Percentiles rank a stretch among this genome's conserved stretches.
phyloP scores from a whole-genome alignment of 2,888 invertebrate species.

The Philonicus albiceps region DNA sequence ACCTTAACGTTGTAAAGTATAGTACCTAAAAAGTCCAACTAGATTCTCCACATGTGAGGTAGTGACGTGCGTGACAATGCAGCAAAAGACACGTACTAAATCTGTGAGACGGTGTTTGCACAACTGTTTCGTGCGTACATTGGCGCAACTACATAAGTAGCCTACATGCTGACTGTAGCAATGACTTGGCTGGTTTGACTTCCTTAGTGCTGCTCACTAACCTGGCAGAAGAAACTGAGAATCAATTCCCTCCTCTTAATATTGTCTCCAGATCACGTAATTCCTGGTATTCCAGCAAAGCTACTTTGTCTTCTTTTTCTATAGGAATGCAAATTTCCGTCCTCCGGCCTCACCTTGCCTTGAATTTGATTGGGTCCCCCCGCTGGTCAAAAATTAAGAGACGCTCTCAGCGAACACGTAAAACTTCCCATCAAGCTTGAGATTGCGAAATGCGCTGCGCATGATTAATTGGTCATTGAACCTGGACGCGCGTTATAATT shows the following conservation, averaged over 20 bases:
- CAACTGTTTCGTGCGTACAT: constrained; percentile 33
- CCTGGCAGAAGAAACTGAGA: not conserved
- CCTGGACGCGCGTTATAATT: not conserved
- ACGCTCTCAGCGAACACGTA: not conserved
- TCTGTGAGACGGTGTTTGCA: not conserved
- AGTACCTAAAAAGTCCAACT: not conserved
- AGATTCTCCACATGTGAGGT: not conserved
- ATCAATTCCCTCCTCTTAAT: not conserved
- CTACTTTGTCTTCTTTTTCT: not conserved
- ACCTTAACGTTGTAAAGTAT: not conserved
- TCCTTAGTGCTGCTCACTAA: not conserved
- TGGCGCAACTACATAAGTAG: not conserved
- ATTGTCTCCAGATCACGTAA: constrained; percentile 18
- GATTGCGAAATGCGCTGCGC: constrained; percentile 38
- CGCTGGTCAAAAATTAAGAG: not conserved
- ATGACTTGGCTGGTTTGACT: not conserved
- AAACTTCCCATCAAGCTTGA: not conserved
- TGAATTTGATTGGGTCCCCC: not conserved
- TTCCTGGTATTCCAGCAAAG: not conserved
- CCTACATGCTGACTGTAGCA: not conserved
- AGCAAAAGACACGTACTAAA: not conserved
- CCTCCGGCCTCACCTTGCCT: not conserved
- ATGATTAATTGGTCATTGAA: constrained; percentile 48
- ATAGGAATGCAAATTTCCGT: not conserved
- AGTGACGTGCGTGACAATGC: not conserved